These are phyloP conservation scores for Helogale parvula DNA, from an alignment of 2,113 vertebrate species.

Conservation along the genomic window DNA sequence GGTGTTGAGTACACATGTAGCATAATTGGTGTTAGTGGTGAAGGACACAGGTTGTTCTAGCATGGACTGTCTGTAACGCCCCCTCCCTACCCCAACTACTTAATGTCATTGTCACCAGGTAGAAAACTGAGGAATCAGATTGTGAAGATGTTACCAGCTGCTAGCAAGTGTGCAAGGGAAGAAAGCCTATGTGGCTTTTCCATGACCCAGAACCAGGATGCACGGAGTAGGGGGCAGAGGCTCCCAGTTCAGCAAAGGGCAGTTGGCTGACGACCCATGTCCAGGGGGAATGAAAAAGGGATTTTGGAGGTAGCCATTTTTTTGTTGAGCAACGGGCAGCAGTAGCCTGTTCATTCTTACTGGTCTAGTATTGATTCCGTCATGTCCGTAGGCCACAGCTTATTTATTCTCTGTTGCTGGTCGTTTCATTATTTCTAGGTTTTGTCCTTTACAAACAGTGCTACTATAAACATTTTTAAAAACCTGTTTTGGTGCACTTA, in stretches of 20 bases:
- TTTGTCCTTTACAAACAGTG: background rate
- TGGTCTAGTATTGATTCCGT: background rate
- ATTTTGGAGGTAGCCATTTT: conserved; percentile 71
- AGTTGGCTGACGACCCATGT: conserved; percentile 37
- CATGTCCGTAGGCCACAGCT: background rate
- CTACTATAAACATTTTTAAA: background rate
- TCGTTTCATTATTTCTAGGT: conserved; percentile 2
- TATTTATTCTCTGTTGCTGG: background rate
- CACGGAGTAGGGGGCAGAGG: background rate
- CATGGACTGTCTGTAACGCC: background rate
- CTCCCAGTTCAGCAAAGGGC: conserved; percentile 14
- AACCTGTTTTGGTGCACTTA: background rate
- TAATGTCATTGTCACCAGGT: conserved; percentile 36
- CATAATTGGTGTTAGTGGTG: background rate
- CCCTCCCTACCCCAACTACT: background rate
- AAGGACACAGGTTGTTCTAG: background rate
- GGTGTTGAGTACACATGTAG: background rate
- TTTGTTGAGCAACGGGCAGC: background rate
- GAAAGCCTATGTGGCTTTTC: background rate
- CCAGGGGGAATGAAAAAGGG: conserved; percentile 52
- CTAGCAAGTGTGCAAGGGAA: conserved; percentile 30
- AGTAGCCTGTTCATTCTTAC: background rate
- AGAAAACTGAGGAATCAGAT: conserved; percentile 33
- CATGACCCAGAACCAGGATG: background rate
- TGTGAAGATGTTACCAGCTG: conserved; percentile 53